Evolutionary conservation across 2,113 vertebrate species (phyloP), one percentile per base, ranked within the genome.

Genomic region (Platichthys flesus): DNA sequence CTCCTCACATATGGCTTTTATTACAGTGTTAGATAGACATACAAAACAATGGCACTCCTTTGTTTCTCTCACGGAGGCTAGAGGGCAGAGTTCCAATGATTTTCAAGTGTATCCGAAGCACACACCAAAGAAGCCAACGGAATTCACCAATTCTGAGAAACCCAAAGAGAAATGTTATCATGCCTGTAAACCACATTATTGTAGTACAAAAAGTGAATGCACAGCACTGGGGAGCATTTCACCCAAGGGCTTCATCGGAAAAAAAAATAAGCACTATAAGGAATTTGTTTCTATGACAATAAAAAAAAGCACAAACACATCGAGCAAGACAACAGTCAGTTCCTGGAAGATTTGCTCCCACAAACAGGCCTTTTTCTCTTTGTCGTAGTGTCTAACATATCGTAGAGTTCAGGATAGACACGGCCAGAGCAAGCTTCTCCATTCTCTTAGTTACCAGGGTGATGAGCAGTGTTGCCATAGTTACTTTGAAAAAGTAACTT

Each of bases 11-110:
- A 79, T 78, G 81, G 79, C 68, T 47, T 85, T 84, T 78, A 77
- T 89, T 89, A 84, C 85, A 76, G 62, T 71, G 71, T 90, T 78
- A 82, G 76, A 86, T 76, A 60, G 60, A 67, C 71, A 71, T 57
- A 66, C 20, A 55, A 89, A 88, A 88, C 84, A 82, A 83, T 79
- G 80, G 78, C 59, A 62, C 68, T 69, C 80, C 65, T 63, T 15
- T 60, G 66, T 68, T 63, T 45, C 16, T 78, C 66, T 70, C 51
- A 62, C 67, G 45, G 57, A 75, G 67, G 61, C 57, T 61, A n/a
- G 20, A 65, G 64, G 37, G 42, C 56, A 74, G 60, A 37, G 40
- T 65, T 56, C 31, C 24, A 26, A 9, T 15, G 24, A 14, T 57
- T 14, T 57, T 3, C 56, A 28, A 26, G 5, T 28, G 15, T 7